Percentiles rank a stretch among this genome's conserved stretches.
Conservation (phyloP, 1,140 invertebrate genomes). For the Euwallacea fornicatus region DNA sequence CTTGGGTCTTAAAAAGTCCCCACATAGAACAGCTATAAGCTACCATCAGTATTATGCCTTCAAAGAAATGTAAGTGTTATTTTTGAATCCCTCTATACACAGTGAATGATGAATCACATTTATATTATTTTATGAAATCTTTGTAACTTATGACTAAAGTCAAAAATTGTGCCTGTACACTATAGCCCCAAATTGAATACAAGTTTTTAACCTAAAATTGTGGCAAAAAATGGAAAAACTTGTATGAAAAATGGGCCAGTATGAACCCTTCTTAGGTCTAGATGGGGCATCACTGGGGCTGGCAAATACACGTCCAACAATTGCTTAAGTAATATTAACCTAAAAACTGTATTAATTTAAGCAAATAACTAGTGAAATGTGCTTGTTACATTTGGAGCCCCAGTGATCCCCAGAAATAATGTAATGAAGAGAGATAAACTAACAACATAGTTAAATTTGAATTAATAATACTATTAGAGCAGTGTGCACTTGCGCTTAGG, state of each 20-base stretch:
- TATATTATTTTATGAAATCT: conserved; percentile 4
- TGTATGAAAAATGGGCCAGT: not conserved
- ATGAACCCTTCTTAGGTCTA: not conserved
- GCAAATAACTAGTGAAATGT: conserved; percentile 6
- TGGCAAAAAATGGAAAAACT: not conserved
- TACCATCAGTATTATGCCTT: not conserved
- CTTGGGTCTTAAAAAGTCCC: no score
- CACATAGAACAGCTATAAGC: no score
- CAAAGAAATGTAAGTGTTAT: not conserved
- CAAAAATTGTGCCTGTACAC: conserved; percentile 28
- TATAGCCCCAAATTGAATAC: not conserved
- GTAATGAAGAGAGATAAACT: not conserved
- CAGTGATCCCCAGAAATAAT: not conserved
- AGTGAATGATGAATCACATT: conserved; percentile 22
- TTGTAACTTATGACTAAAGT: not conserved
- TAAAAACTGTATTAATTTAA: conserved; percentile 2
- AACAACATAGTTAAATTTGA: conserved; percentile 4
- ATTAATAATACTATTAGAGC: conserved; percentile 61
- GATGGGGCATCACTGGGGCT: not conserved
- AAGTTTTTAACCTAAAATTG: not conserved
- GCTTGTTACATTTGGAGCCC: not conserved
- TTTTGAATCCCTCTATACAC: conserved; percentile 8
- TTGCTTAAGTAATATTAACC: conserved; percentile 1
- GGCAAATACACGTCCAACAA: not conserved
- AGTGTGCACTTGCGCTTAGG: conserved; percentile 77